phyloP scores from a whole-genome alignment of 2,113 vertebrate genomes.

The Ranitomeya variabilis region DNA sequence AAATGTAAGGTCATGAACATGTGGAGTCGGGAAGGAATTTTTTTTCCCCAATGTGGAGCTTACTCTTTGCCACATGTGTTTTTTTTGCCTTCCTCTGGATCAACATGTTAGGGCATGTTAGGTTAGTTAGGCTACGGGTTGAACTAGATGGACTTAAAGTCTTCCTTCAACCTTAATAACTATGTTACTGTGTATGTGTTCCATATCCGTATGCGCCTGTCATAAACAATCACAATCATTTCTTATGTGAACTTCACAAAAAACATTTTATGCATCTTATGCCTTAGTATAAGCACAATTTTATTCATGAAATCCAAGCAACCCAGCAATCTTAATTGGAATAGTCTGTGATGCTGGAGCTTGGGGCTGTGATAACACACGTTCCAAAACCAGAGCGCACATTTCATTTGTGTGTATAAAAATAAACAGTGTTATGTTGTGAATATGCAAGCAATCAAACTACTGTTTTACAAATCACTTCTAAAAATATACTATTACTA shows the following conservation, averaged over 20 bases:
- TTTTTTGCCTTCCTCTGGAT: too few species aligned
- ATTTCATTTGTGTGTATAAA: conserved; percentile 59
- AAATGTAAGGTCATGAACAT: too few species aligned
- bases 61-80: too few species aligned
- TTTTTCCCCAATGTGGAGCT: too few species aligned
- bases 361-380: conserved; percentile 64
- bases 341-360: conserved; percentile 63
- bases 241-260: not conserved
- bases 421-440: conserved; percentile 62
- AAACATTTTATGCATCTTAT: not conserved
- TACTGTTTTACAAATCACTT: conserved; percentile 45
- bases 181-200: not conserved
- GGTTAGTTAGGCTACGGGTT: too few species aligned
- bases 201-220: not conserved
- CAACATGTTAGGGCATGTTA: too few species aligned
- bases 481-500: conserved; percentile 43
- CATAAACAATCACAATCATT: not conserved
- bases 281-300: conserved; percentile 7
- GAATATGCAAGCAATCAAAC: conserved; percentile 41
- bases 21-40: too few species aligned
- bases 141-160: too few species aligned
- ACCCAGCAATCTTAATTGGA: conserved; percentile 60
- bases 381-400: conserved; percentile 58
- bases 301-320: conserved; percentile 53
- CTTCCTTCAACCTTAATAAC: too few species aligned